Percentiles rank a stretch among this genome's conserved stretches.
phyloP scores from a whole-genome alignment of 1,140 invertebrate genomes.

The Drosophila melanogaster region Release_6_plus_ISO1_MT NT_033779.5:6064001-6064500 shows the following conservation, averaged over 20 bases:
- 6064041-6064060: slow-evolving; percentile 93
- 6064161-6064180: slow-evolving; percentile 95
- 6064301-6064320: slow-evolving; percentile 84
- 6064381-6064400: slow-evolving; percentile 89
- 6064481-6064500: slow-evolving; percentile 85
- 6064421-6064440: slow-evolving; percentile 96
- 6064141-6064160: slow-evolving; percentile 90
- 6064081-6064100: slow-evolving; percentile 94
- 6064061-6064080: slow-evolving; percentile 92
- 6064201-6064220: slow-evolving; percentile 95
- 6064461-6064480: slow-evolving; percentile 88
- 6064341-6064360: slow-evolving; percentile 88
- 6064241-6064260: slow-evolving; percentile 93
- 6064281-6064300: slow-evolving; percentile 89
- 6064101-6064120: slow-evolving; percentile 96
- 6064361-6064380: slow-evolving; percentile 89
- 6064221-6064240: slow-evolving; percentile 95
- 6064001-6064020: slow-evolving; percentile 96
- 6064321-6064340: slow-evolving; percentile 85
- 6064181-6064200: slow-evolving; percentile 95
- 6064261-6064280: slow-evolving; percentile 88
- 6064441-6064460: slow-evolving; percentile 93
- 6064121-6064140: slow-evolving; percentile 93
- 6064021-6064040: slow-evolving; percentile 94
- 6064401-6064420: slow-evolving; percentile 92